A percentile compares a stretch with the other conserved stretches of the same genome.
phyloP scores from a whole-genome alignment of 2,113 vertebrate species.

The Calidris pygmaea region DNA sequence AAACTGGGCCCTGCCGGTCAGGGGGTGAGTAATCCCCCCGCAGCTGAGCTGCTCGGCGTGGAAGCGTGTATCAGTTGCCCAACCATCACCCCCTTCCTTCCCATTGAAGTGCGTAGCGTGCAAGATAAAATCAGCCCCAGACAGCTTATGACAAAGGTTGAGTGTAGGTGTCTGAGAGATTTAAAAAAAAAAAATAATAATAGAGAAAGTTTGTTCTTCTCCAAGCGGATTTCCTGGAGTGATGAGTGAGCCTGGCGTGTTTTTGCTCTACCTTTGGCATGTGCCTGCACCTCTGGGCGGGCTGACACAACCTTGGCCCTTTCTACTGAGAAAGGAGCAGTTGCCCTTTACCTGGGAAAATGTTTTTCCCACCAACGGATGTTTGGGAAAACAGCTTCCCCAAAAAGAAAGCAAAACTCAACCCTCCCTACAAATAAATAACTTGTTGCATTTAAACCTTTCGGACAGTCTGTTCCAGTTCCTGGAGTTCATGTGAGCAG shows the following conservation, averaged over 20 bases:
- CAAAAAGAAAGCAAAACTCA: background rate
- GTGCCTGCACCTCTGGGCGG: background rate
- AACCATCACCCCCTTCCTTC: background rate
- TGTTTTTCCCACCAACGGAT: background rate
- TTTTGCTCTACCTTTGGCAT: background rate
- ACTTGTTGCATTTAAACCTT: background rate
- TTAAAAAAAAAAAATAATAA: background rate
- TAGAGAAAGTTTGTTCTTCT: conserved; percentile 43
- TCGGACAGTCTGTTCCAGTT: background rate
- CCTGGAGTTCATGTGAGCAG: background rate
- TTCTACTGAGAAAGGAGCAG: background rate
- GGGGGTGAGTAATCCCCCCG: background rate
- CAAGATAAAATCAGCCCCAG: background rate
- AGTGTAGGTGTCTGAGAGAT: conserved; percentile 19
- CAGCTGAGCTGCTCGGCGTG: background rate
- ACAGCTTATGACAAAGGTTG: background rate
- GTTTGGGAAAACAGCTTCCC: background rate
- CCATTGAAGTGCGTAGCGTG: background rate
- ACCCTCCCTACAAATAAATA: background rate
- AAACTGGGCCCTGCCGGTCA: background rate
- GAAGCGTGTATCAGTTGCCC: background rate
- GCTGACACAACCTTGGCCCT: background rate
- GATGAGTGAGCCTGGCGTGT: conserved; percentile 7
- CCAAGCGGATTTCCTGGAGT: conserved; percentile 15
- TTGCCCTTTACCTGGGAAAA: background rate